Conservation (phyloP, 2,888 invertebrate genomes). For the Strigamia crassipes region DNA sequence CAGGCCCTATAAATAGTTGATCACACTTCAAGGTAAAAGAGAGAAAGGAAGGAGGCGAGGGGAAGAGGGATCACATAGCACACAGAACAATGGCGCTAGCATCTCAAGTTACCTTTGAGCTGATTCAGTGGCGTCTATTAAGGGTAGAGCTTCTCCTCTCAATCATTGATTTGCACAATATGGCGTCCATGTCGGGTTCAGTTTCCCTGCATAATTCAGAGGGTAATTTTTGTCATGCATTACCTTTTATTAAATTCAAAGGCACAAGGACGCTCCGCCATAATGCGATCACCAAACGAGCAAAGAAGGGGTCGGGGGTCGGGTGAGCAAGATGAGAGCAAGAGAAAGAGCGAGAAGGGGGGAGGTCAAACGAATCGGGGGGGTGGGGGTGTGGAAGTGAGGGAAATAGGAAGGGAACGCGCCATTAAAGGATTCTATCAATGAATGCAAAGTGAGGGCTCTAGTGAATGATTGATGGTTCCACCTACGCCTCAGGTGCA, state of each 20-base stretch:
- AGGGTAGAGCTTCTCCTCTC: slow-evolving; percentile 36
- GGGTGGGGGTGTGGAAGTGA: neutral
- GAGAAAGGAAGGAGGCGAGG: slow-evolving; percentile 29
- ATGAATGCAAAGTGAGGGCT: slow-evolving; percentile 40
- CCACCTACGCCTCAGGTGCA: slow-evolving; percentile 38
- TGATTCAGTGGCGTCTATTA: slow-evolving; percentile 42
- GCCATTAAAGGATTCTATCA: slow-evolving; percentile 42
- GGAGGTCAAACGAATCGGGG: slow-evolving; percentile 34
- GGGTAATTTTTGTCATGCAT: slow-evolving; percentile 40
- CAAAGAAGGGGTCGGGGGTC: slow-evolving; percentile 29
- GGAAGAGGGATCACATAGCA: slow-evolving; percentile 28
- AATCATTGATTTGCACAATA: slow-evolving; percentile 42
- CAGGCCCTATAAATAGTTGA: slow-evolving; percentile 33
- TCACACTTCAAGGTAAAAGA: slow-evolving; percentile 36
- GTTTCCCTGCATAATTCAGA: slow-evolving; percentile 40
- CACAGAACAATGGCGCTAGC: slow-evolving; percentile 33
- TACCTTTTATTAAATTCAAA: slow-evolving; percentile 42
- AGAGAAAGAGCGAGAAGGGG: neutral
- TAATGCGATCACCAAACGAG: slow-evolving; percentile 42
- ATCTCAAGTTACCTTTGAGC: slow-evolving; percentile 40
- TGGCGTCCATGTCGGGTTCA: slow-evolving; percentile 42
- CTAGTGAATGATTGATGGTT: slow-evolving; percentile 37
- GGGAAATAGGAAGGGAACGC: slow-evolving; percentile 25
- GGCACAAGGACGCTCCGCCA: slow-evolving; percentile 42
- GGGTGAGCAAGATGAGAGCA: slow-evolving; percentile 19